phyloP scores from a whole-genome alignment of 2,797 vertebrate genomes.

The Arnoldichthys spilopterus region DNA sequence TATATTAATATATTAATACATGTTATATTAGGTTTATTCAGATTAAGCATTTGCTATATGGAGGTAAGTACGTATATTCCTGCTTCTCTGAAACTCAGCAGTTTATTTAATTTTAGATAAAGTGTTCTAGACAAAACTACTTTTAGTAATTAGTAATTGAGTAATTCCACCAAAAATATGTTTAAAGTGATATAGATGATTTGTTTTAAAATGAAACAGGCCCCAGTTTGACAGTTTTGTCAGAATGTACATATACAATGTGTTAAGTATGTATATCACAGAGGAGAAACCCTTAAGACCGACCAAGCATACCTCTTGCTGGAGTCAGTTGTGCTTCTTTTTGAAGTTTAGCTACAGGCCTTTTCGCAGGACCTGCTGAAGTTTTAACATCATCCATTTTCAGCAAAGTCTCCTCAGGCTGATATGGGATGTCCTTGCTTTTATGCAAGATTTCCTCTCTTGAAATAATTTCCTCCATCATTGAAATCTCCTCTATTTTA shows the following conservation, averaged over 20 bases:
- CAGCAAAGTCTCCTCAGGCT: constrained; percentile 19
- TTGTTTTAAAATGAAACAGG: background rate
- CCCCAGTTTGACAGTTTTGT: background rate
- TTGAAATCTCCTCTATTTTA: constrained; percentile 13
- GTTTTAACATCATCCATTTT: constrained; percentile 16
- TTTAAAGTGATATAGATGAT: background rate
- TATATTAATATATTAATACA: too few relatives aligned
- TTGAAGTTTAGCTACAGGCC: background rate
- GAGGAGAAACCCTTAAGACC: background rate
- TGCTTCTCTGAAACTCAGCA: too few relatives aligned
- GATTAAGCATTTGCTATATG: too few relatives aligned
- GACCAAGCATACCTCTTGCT: constrained; percentile 31
- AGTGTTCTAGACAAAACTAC: too few relatives aligned
- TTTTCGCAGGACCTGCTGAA: constrained; percentile 17
- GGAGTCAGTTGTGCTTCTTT: background rate
- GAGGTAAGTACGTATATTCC: too few relatives aligned
- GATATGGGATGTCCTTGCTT: constrained; percentile 2
- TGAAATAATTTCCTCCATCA: constrained; percentile 27
- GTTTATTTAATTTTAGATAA: too few relatives aligned
- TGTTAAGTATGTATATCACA: background rate
- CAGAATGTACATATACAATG: too few relatives aligned
- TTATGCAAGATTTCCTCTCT: constrained; percentile 7
- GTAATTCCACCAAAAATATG: too few relatives aligned
- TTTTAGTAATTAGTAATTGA: too few relatives aligned
- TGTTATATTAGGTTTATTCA: too few relatives aligned